Base-by-base conservation (phyloP, 2,113 vertebrate species). In the Steatornis caripensis region DNA sequence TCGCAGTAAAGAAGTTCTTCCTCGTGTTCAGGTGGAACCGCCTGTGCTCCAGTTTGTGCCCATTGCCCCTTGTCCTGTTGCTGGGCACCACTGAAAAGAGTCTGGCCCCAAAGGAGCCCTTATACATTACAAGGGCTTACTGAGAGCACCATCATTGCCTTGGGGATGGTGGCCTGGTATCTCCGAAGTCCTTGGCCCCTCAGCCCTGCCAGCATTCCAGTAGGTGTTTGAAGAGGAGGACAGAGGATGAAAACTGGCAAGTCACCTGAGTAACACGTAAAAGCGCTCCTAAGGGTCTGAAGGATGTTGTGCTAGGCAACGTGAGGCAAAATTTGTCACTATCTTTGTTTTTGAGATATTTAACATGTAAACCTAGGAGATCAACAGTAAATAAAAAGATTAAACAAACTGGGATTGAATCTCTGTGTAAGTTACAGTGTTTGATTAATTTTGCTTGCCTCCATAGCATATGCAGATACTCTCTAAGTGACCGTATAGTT, bases 241-340 rank as follows among this genome's bases (percentile, higher is more conserved):
- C 3, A 5, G 24, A 17, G 24, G 43, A 16, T 5, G 19, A 39
- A 39, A 29, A 21, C 32, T 30, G 26, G 43, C 20, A 12, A 2
- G 11, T 36, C 23, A 8, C 45, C 12, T 9, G 15, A 41, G 26
- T 6, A 7, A 26, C 30, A 11, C 1, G 0, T 6, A 22, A 12
- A 34, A 30, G 39, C 11, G 4, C 11, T 16, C 24, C 16, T 20
- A 2, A 49, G 36, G 23, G 41, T 14, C 32, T 12, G 24, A 37
- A n/a, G 16, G 27, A 24, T 48, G 41, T 58, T 8, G 2, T 20
- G 27, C 9, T 7, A 26, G 46, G 34, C 29, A 26, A 8, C 0
- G 0, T 7, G 11, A 83, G 55, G 46, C 39, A 22, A 9, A 17
- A 15, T 29, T 41, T 60, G 41, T 49, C 12, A 9, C 54, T 36